A percentile compares a stretch with the other conserved stretches of the same genome.
These are phyloP conservation scores for Sebastes minor DNA, from an alignment of 2,797 vertebrate species.

Conservation along the genomic window DNA sequence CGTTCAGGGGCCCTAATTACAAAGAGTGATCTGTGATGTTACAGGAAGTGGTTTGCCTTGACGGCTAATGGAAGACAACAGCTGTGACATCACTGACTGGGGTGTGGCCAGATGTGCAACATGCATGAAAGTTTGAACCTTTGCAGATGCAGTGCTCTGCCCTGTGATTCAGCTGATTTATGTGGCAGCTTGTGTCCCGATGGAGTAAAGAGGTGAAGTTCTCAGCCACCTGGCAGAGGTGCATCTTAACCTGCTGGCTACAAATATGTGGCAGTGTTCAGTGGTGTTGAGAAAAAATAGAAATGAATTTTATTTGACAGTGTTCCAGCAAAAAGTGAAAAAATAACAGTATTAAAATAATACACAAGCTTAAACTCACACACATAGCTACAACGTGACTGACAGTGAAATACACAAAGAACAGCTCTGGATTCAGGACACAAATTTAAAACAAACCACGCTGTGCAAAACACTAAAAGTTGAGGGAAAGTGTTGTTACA, in stretches of 20 bases:
- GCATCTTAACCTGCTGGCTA: background rate
- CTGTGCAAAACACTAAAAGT: slow-evolving; percentile 24
- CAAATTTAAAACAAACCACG: slow-evolving; percentile 3
- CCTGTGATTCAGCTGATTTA: background rate
- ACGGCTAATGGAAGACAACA: background rate
- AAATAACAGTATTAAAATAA: background rate
- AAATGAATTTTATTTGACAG: background rate
- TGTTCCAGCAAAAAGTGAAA: slow-evolving; percentile 22
- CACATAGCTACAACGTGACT: slow-evolving; percentile 9
- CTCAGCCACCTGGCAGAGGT: background rate
- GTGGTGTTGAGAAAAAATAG: background rate
- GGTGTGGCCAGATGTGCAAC: background rate
- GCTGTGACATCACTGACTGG: background rate
- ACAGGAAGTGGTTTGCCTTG: background rate
- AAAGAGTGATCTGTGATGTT: background rate
- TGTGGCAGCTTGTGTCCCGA: background rate
- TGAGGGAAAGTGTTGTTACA: background rate
- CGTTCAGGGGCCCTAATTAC: background rate
- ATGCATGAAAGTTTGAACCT: background rate
- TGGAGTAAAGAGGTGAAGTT: background rate
- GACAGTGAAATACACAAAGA: slow-evolving; percentile 13
- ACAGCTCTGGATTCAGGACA: background rate
- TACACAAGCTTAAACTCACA: background rate
- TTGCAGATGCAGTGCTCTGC: background rate
- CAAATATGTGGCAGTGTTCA: background rate